Evolutionary conservation across 2,113 vertebrate genomes (phyloP).

Genomic region (Ranitomeya variabilis): DNA sequence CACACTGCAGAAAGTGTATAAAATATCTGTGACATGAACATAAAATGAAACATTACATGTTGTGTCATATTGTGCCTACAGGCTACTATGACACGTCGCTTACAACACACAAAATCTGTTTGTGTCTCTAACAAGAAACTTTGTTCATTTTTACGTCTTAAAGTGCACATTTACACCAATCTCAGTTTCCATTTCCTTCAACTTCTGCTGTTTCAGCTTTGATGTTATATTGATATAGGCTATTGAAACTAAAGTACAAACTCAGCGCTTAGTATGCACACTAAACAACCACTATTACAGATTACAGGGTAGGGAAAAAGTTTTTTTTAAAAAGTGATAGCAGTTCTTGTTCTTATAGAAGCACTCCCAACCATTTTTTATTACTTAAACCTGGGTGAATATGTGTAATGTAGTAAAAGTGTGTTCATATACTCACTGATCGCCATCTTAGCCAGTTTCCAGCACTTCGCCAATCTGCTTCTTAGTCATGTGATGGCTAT

Average conservation of each 20-base stretch:
- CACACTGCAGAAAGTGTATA: background rate
- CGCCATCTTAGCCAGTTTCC: too few species aligned
- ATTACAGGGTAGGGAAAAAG: background rate
- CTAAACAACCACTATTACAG: background rate
- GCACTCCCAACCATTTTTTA: too few species aligned
- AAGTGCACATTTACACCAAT: background rate
- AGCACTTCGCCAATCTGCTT: too few species aligned
- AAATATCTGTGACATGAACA: background rate
- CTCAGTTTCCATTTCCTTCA: conserved; percentile 34
- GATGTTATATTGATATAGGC: background rate
- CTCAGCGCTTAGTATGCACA: background rate
- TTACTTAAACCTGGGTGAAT: too few species aligned
- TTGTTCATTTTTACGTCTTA: background rate
- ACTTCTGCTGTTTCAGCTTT: background rate
- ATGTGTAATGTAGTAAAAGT: too few species aligned
- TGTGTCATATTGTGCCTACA: background rate
- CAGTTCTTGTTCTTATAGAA: background rate
- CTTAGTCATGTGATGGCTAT: too few species aligned
- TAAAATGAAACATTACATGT: background rate
- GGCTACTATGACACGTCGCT: background rate
- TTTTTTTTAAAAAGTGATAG: conserved; percentile 3
- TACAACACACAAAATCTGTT: background rate
- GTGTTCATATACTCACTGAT: too few species aligned
- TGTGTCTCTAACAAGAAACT: background rate
- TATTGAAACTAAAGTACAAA: conserved; percentile 18